Evolutionary conservation across 1,140 invertebrate species (phyloP).

Genomic region (Psilanteris sp.): DNA sequence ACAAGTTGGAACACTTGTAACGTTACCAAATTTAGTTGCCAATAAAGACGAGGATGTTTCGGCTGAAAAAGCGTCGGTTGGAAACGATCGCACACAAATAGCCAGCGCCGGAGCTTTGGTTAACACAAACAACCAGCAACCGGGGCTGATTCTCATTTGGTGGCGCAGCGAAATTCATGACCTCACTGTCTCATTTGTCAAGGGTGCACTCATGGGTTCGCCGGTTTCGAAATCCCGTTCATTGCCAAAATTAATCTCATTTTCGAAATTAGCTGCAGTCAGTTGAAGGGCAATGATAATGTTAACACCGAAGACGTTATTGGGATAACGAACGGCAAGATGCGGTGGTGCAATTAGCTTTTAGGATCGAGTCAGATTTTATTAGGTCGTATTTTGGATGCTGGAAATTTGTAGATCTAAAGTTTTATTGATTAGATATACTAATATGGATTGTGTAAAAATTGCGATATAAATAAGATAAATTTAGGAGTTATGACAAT

Average conservation of each 20-base stretch:
- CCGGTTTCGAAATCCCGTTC: constrained; percentile 6
- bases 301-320: too few species aligned
- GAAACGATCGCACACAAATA: constrained; percentile 43
- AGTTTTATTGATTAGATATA: too few species aligned
- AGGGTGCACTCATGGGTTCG: constrained; percentile 11
- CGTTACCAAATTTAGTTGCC: constrained; percentile 20
- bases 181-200: constrained; percentile 32
- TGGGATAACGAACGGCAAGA: too few species aligned
- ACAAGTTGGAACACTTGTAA: background rate
- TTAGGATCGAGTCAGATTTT: too few species aligned
- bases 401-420: too few species aligned
- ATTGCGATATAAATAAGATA: too few species aligned
- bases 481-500: too few species aligned
- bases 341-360: too few species aligned
- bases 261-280: constrained; percentile 26
- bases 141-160: constrained; percentile 16
- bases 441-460: too few species aligned
- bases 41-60: constrained; percentile 18
- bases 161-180: constrained; percentile 21
- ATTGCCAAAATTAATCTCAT: constrained; percentile 37
- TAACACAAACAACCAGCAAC: constrained; percentile 2
- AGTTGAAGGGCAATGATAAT: constrained; percentile 27
- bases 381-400: too few species aligned
- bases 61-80: constrained; percentile 27
- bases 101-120: constrained; percentile 20